These are phyloP conservation scores for Crossocerus cetratus DNA, from an alignment of 2,888 invertebrate genomes.

Conservation along the genomic window DNA sequence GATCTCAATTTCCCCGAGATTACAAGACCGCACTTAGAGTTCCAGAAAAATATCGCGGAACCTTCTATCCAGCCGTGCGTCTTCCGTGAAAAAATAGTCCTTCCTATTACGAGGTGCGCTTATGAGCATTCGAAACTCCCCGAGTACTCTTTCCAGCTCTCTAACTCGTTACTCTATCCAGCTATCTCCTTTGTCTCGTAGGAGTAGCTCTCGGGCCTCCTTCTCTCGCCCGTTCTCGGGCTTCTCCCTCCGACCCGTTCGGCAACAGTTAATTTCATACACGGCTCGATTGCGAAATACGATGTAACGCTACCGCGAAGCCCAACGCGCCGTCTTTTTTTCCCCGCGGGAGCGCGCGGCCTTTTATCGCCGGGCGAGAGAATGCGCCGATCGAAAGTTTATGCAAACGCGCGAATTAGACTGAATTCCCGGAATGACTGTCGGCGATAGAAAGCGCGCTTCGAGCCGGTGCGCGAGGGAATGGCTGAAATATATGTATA, in stretches of 20 bases:
- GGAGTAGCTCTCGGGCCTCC: not conserved
- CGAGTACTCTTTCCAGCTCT: constrained; percentile 24
- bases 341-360: not conserved
- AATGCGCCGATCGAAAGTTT: constrained; percentile 31
- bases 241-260: constrained; percentile 10
- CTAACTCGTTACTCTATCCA: constrained; percentile 44
- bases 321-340: not conserved
- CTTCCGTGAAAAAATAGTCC: constrained; percentile 40
- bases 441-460: constrained; percentile 41
- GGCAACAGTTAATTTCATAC: constrained; percentile 3
- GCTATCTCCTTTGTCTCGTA: too few relatives aligned
- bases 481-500: constrained; percentile 12
- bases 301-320: constrained; percentile 27
- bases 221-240: constrained; percentile 4
- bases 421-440: constrained; percentile 50
- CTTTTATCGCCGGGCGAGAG: constrained; percentile 1
- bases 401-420: constrained; percentile 56
- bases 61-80: constrained; percentile 37
- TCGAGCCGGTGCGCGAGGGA: constrained; percentile 7
- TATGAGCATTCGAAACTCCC: constrained; percentile 33
- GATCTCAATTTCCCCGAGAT: constrained; percentile 51
- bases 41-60: constrained; percentile 44
- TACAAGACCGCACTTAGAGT: constrained; percentile 43
- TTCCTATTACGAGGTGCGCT: constrained; percentile 37
- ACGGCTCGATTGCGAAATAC: not conserved